Percentiles rank a stretch among this genome's conserved stretches.
phyloP scores from a whole-genome alignment of 2,797 vertebrate genomes.

The Mormyrops attenuatus region DNA sequence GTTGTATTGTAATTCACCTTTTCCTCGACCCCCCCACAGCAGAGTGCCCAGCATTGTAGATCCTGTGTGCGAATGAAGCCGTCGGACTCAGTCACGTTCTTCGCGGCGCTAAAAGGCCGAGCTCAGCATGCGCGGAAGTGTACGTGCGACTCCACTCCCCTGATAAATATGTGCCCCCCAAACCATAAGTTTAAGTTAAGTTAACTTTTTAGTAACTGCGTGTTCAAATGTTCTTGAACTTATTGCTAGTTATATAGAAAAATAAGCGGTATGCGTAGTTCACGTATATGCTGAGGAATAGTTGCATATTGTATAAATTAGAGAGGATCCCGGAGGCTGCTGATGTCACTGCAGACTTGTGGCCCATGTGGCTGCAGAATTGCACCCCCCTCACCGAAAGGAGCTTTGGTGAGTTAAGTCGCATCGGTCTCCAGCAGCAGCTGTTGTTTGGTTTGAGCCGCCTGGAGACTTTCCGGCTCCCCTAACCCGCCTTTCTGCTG shows the following conservation, averaged over 20 bases:
- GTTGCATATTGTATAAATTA: background rate
- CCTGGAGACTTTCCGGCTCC: background rate
- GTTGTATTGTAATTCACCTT: conserved; percentile 46
- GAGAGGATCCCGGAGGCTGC: background rate
- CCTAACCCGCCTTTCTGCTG: background rate
- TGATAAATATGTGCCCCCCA: background rate
- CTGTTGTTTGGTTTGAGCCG: background rate
- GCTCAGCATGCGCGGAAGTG: conserved; percentile 8
- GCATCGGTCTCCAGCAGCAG: background rate
- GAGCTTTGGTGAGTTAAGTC: background rate
- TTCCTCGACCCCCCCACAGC: background rate
- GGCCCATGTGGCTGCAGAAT: background rate
- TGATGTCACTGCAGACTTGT: background rate
- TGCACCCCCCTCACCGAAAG: background rate
- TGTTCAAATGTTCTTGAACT: background rate
- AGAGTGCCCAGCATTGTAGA: conserved; percentile 39
- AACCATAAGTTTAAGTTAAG: background rate
- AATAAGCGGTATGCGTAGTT: background rate
- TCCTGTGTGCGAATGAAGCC: conserved; percentile 52
- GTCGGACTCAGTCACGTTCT: conserved; percentile 36
- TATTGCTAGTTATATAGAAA: background rate
- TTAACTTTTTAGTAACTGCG: background rate
- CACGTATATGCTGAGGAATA: background rate
- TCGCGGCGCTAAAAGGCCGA: conserved; percentile 25
- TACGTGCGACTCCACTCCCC: background rate